Percentiles rank a stretch among this genome's conserved stretches.
phyloP scores from a whole-genome alignment of 2,113 vertebrate species.

The Salvelinus fontinalis region DNA sequence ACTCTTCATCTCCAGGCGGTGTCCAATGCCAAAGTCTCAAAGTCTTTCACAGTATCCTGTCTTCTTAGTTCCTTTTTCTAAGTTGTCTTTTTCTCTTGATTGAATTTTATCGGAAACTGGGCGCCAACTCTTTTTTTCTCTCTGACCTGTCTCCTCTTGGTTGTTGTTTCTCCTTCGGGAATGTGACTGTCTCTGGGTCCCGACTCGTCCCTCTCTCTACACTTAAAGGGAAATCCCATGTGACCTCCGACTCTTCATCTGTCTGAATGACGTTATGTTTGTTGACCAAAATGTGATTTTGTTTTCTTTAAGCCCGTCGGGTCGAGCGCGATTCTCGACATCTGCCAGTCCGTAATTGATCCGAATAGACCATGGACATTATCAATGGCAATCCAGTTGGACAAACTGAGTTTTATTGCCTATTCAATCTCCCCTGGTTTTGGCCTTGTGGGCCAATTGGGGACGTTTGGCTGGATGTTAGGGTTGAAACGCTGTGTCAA shows the following conservation, averaged over 20 bases:
- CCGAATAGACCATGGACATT: conserved; percentile 82
- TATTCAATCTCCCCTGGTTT: conserved; percentile 34
- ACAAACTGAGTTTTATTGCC: conserved; percentile 57
- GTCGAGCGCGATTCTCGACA: conserved; percentile 74
- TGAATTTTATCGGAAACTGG: conserved; percentile 3
- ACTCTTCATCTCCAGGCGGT: background rate
- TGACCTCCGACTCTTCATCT: conserved; percentile 58
- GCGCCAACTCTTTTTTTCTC: background rate
- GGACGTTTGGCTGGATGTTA: background rate
- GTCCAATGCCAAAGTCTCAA: background rate
- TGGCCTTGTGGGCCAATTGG: background rate
- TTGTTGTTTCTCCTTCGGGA: conserved; percentile 22
- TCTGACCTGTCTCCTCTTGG: conserved; percentile 39
- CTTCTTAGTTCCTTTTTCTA: conserved; percentile 9
- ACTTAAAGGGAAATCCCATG: conserved; percentile 63
- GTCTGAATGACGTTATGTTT: conserved; percentile 86
- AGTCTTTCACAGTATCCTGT: conserved; percentile 21
- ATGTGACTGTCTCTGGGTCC: conserved; percentile 14
- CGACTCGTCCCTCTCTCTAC: conserved; percentile 59
- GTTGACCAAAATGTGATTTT: conserved; percentile 87
- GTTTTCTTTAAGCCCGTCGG: conserved; percentile 72
- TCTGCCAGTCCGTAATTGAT: conserved; percentile 79
- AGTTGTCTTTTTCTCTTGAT: conserved; percentile 1
- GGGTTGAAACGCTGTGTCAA: too few species aligned
- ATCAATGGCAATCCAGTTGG: conserved; percentile 75